phyloP scores from a whole-genome alignment of 2,113 vertebrate species.

The Hirundichthys speculiger region DNA sequence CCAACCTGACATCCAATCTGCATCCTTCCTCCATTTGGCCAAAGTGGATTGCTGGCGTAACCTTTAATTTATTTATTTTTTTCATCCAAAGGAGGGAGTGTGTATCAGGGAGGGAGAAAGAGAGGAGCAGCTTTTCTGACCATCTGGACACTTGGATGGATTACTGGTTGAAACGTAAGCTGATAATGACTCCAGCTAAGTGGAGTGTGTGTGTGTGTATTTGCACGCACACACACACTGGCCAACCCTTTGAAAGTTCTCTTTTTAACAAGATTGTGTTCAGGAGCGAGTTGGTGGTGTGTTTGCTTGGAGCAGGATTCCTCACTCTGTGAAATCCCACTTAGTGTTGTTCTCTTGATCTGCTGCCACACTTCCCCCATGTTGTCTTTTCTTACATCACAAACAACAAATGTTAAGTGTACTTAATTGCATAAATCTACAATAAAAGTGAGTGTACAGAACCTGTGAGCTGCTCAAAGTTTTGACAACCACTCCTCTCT shows the following conservation, averaged over 20 bases:
- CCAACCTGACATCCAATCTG: conserved; percentile 65
- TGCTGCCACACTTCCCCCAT: conserved; percentile 25
- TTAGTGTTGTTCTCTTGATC: conserved; percentile 46
- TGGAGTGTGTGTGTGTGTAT: conserved; percentile 50
- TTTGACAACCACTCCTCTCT: conserved; percentile 26
- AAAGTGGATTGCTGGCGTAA: conserved; percentile 59
- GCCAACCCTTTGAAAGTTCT: conserved; percentile 61
- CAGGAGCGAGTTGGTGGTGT: conserved; percentile 60
- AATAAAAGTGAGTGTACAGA: conserved; percentile 66
- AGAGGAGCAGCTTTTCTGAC: conserved; percentile 79
- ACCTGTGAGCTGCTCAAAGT: background rate
- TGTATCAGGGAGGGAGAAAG: conserved; percentile 41
- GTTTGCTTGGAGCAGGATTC: conserved; percentile 66
- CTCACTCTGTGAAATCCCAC: conserved; percentile 56
- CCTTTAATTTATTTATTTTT: conserved; percentile 48
- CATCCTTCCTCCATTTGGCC: conserved; percentile 52
- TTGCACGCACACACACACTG: conserved; percentile 26
- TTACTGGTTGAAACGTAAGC: conserved; percentile 77
- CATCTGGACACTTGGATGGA: conserved; percentile 81
- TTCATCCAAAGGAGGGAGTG: conserved; percentile 47
- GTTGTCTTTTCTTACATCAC: conserved; percentile 14
- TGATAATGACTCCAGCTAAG: conserved; percentile 79
- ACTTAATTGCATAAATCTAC: conserved; percentile 70
- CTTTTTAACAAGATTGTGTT: conserved; percentile 75
- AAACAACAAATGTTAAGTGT: conserved; percentile 37